Evolutionary conservation across 2,797 vertebrate species (phyloP).

Genomic region (Scomberomorus guttatus): DNA sequence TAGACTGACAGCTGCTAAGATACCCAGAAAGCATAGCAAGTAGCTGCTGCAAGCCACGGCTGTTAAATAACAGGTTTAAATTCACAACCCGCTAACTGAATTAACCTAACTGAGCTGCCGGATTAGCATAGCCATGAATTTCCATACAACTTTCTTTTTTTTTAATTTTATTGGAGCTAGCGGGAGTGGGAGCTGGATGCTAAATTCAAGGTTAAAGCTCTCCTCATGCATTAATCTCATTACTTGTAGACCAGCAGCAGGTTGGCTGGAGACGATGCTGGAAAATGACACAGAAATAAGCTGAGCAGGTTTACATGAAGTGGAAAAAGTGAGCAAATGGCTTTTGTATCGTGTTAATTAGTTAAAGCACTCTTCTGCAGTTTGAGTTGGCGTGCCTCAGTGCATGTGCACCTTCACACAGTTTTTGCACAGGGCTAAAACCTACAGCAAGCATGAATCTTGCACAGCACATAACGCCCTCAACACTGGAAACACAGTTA

Average conservation of each 20-base stretch:
- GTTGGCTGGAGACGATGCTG: slow-evolving; percentile 50
- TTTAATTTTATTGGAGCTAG: slow-evolving; percentile 49
- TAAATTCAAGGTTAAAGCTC: slow-evolving; percentile 78
- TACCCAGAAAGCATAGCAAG: slow-evolving; percentile 63
- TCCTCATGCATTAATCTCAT: slow-evolving; percentile 71
- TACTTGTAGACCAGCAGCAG: slow-evolving; percentile 53
- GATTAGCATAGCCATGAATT: slow-evolving; percentile 76
- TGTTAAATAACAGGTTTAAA: slow-evolving; percentile 73
- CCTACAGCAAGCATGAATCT: slow-evolving; percentile 8
- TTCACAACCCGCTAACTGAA: slow-evolving; percentile 74
- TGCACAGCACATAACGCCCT: slow-evolving; percentile 6
- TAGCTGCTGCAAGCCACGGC: slow-evolving; percentile 39
- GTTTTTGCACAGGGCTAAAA: background rate
- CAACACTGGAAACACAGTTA: background rate
- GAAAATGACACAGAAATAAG: slow-evolving; percentile 39
- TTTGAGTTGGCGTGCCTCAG: slow-evolving; percentile 5
- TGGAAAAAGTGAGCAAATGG: slow-evolving; percentile 49
- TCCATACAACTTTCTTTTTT: slow-evolving; percentile 49
- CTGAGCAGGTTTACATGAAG: slow-evolving; percentile 28
- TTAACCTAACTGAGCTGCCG: slow-evolving; percentile 63
- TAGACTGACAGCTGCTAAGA: slow-evolving; percentile 70
- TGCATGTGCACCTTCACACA: background rate
- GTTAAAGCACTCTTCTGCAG: slow-evolving; percentile 19
- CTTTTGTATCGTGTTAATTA: slow-evolving; percentile 36
- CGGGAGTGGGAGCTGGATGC: slow-evolving; percentile 51